These are phyloP conservation scores for Oostethus manadensis DNA, from an alignment of 2,113 vertebrate genomes.

Conservation along the genomic window DNA sequence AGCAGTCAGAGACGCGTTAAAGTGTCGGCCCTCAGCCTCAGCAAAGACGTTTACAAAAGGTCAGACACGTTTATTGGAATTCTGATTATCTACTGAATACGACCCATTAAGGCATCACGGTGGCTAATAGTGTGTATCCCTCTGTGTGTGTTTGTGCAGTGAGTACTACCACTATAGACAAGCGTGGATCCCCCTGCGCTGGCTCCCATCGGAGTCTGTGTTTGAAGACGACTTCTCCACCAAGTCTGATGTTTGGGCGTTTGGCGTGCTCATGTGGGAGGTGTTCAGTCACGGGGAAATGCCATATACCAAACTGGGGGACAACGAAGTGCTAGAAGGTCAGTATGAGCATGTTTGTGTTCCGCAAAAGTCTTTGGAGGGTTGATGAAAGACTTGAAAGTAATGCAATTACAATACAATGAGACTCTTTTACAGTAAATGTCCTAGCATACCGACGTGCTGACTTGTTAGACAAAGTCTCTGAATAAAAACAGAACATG, in stretches of 20 bases:
- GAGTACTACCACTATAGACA: constrained; percentile 97
- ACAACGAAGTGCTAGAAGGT: constrained; percentile 92
- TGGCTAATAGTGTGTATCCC: constrained; percentile 4
- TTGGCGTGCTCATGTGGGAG: constrained; percentile 97
- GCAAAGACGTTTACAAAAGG: constrained; percentile 98
- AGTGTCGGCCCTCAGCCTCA: constrained; percentile 87
- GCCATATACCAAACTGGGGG: constrained; percentile 79
- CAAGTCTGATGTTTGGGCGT: constrained; percentile 94
- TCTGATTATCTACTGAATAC: not conserved
- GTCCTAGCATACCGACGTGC: no score
- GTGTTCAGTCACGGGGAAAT: constrained; percentile 90
- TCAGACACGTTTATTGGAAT: constrained; percentile 37
- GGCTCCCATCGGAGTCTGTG: constrained; percentile 90
- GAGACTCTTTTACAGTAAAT: no score
- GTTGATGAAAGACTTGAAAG: no score
- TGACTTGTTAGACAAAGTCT: no score
- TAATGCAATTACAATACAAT: no score
- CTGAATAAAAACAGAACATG: no score
- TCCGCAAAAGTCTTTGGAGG: no score
- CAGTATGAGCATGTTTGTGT: constrained; percentile 15
- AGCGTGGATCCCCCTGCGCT: constrained; percentile 92
- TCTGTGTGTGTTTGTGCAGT: constrained; percentile 50
- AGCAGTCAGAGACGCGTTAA: constrained; percentile 89
- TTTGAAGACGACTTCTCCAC: constrained; percentile 93
- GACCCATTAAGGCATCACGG: not conserved